Base-by-base conservation (phyloP, 2,888 invertebrate species). In the Heliconius hortense region DNA sequence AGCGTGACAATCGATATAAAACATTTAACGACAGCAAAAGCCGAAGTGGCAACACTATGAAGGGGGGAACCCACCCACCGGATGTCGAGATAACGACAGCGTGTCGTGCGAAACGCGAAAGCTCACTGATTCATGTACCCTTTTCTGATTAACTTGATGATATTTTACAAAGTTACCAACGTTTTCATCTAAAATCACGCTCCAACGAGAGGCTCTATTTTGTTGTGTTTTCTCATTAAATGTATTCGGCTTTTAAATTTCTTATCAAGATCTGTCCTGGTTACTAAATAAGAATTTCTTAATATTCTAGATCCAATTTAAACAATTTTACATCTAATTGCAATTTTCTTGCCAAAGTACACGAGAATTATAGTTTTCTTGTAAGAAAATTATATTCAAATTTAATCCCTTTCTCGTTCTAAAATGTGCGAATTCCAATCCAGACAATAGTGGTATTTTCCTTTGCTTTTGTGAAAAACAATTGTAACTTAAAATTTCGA, bases 31-130 rank as follows among this genome's bases (percentile, higher is more conserved):
- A 81, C 82, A 84, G 68, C 80, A 82, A 80, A 81, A 84, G 80
- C 81, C 82, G 80, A 84, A 83, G 83, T 86, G 84, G 85, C 48
- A 86, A 84, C 86, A 84, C 78, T 79, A 81, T 77, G 80, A 83
- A 83, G 82, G 83, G 84, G 83, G 84, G 86, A 81, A 78, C 80
- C 84, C 85, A 83, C 87, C 84, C 86, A 86, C 89, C 89, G 90
- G 90, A 91, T 86, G 88, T 84, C 77, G 82, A 86, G 89, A 88
- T 88, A 89, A 82, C 69, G 85, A 84, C 81, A 84, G 83, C 84
- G 85, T 81, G 82, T 83, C 82, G 84, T 82, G 84, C 84, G 83
- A 86, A 88, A 87, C 73, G 73, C 76, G 72, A 78, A 72, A 78
- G 74, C 84, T 86, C 83, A 82, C 81, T 82, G 84, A 86, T 87